Conservation (phyloP, 2,113 vertebrate species). For the Ivindomyrus marchei region DNA sequence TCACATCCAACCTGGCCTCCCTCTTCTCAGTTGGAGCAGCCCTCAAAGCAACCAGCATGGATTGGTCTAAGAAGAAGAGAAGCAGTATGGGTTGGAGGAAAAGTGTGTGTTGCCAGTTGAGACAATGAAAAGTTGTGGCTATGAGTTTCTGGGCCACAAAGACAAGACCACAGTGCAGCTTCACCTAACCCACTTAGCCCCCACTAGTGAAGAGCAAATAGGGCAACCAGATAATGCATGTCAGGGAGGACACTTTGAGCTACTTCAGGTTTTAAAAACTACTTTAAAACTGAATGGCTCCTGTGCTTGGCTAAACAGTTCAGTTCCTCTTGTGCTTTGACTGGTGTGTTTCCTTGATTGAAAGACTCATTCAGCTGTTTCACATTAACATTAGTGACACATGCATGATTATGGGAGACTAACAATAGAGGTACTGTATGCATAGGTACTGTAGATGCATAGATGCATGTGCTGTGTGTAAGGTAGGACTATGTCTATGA, state of each 20-base stretch:
- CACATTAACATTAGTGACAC: too few relatives aligned
- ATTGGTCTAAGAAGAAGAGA: slow-evolving; percentile 51
- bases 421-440: too few relatives aligned
- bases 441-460: too few relatives aligned
- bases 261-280: background rate
- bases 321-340: too few relatives aligned
- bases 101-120: background rate
- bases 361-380: too few relatives aligned
- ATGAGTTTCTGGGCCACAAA: background rate
- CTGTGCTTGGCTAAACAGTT: too few relatives aligned
- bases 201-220: background rate
- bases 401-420: too few relatives aligned
- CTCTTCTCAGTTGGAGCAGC: slow-evolving; percentile 14
- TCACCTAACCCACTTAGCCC: background rate
- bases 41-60: slow-evolving; percentile 47
- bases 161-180: background rate
- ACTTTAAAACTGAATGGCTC: too few relatives aligned
- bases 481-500: too few relatives aligned
- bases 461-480: too few relatives aligned
- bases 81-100: background rate
- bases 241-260: background rate
- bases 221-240: background rate
- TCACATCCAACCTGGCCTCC: slow-evolving; percentile 25
- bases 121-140: background rate
- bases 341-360: too few relatives aligned